Conservation (phyloP, 2,113 vertebrate species). For the Percina caprodes region DNA sequence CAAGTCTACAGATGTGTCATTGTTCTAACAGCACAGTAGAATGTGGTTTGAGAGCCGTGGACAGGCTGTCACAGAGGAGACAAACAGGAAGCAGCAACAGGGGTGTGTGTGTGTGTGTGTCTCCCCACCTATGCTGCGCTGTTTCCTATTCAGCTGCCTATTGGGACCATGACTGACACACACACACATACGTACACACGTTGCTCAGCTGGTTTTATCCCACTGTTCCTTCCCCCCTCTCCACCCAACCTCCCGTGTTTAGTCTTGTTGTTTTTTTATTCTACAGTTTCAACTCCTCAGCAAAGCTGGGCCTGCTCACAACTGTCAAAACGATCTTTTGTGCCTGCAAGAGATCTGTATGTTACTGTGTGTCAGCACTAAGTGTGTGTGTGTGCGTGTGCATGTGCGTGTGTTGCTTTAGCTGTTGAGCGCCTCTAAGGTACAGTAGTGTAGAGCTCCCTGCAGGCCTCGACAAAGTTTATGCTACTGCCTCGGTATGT, state of each 20-base stretch:
- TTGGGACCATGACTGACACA: constrained; percentile 39
- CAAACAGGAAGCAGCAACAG: constrained; percentile 66
- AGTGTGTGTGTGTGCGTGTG: constrained; percentile 25
- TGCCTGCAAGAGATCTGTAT: background rate
- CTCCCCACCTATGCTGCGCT: constrained; percentile 29
- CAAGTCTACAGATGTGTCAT: background rate
- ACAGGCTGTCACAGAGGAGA: constrained; percentile 10
- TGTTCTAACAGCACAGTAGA: background rate
- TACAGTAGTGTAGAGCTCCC: constrained; percentile 23
- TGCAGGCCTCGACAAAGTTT: constrained; percentile 57
- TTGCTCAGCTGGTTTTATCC: constrained; percentile 30
- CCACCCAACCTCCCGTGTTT: background rate
- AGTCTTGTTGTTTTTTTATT: constrained; percentile 62
- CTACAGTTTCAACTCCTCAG: constrained; percentile 57
- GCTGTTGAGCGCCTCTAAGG: constrained; percentile 48
- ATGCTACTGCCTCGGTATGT: background rate
- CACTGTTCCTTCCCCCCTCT: background rate
- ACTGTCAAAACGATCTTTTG: background rate
- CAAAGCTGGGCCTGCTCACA: constrained; percentile 13
- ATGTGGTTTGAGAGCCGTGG: background rate
- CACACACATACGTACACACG: constrained; percentile 12
- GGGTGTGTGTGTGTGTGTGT: constrained; percentile 14
- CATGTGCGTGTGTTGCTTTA: constrained; percentile 48
- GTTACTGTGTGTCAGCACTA: constrained; percentile 1
- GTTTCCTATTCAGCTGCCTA: constrained; percentile 38